Percentiles rank a stretch among this genome's conserved stretches.
Evolutionary conservation across 1,140 invertebrate species (phyloP).

Genomic region (Zaprionus kolodkinae): DNA sequence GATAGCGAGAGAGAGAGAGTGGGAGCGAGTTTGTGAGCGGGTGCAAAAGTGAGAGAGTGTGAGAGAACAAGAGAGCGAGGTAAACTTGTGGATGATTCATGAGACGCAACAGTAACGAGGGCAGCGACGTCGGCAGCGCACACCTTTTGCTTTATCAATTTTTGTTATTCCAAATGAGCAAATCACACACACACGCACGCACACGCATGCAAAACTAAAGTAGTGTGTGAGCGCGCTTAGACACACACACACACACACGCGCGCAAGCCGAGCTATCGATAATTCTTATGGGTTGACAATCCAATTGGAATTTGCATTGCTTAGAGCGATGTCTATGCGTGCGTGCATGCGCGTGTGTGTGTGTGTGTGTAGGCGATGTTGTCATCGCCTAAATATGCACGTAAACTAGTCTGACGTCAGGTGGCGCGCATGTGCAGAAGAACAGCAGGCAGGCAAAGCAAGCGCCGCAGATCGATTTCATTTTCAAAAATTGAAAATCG

Average conservation of each 20-base stretch:
- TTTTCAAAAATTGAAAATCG: background rate
- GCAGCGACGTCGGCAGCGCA: slow-evolving; percentile 42
- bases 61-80: slow-evolving; percentile 15
- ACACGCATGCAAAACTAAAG: slow-evolving; percentile 2
- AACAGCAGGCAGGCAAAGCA: too few relatives aligned
- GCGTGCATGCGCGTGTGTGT: slow-evolving; percentile 29
- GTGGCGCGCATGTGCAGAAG: slow-evolving; percentile 42
- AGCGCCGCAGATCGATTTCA: slow-evolving; percentile 8
- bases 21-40: background rate
- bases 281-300: slow-evolving; percentile 42
- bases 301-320: slow-evolving; percentile 51
- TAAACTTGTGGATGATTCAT: slow-evolving; percentile 41
- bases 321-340: slow-evolving; percentile 35
- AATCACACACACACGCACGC: slow-evolving; percentile 17
- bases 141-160: slow-evolving; percentile 65
- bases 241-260: background rate
- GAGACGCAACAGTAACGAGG: slow-evolving; percentile 46
- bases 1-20: background rate
- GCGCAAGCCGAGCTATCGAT: slow-evolving; percentile 47
- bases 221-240: background rate
- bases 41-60: slow-evolving; percentile 4
- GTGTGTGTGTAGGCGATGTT: slow-evolving; percentile 59
- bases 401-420: slow-evolving; percentile 6
- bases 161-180: slow-evolving; percentile 34
- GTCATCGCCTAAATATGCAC: slow-evolving; percentile 69